phyloP scores from a whole-genome alignment of 2,113 vertebrate species.

The Poecile atricapillus region DNA sequence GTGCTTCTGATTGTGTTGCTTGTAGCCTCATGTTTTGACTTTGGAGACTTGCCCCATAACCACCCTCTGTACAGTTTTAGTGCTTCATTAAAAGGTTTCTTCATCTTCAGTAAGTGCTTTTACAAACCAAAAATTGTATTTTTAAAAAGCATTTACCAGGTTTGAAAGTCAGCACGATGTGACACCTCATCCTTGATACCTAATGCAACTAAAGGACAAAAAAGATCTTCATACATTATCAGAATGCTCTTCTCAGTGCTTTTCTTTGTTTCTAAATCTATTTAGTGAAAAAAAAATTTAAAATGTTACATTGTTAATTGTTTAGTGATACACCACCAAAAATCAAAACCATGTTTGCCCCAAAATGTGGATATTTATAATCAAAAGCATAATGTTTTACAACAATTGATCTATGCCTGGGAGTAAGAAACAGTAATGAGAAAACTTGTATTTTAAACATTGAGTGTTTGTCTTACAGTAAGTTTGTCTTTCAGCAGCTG shows the following conservation, averaged over 20 bases:
- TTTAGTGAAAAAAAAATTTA: not conserved
- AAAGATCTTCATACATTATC: not conserved
- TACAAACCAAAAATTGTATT: not conserved
- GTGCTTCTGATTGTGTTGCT: conserved; percentile 3
- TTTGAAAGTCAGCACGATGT: not conserved
- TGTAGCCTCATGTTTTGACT: conserved; percentile 2
- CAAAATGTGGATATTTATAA: not conserved
- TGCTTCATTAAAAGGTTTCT: conserved; percentile 1
- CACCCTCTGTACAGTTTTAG: not conserved
- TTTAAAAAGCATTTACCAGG: not conserved
- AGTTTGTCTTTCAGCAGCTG: not conserved
- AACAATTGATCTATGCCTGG: not conserved
- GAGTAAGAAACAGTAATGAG: not conserved
- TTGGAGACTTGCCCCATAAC: not conserved
- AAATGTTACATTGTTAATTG: not conserved
- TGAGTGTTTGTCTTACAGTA: not conserved
- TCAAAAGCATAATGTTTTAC: not conserved
- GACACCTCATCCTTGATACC: not conserved
- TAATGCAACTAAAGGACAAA: not conserved
- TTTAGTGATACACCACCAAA: conserved; percentile 1
- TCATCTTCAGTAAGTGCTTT: conserved; percentile 12
- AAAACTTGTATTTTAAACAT: not conserved
- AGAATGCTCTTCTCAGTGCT: not conserved
- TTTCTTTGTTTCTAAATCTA: not conserved
- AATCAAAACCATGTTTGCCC: not conserved